Evolutionary conservation across 1,140 invertebrate species (phyloP).

Genomic region (Phocides pigmalion): DNA sequence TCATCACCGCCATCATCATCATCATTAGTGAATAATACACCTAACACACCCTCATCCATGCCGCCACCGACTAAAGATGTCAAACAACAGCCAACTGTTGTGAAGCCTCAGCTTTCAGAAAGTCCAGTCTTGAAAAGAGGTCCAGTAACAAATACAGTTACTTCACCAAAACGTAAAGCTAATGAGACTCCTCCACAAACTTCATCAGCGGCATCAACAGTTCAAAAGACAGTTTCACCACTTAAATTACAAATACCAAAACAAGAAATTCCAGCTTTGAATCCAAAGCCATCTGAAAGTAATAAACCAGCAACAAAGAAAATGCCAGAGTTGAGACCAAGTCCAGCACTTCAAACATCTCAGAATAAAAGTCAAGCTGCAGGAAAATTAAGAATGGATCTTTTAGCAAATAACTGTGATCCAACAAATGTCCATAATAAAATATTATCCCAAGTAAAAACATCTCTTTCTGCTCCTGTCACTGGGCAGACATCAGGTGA

Average conservation of each 20-base stretch:
- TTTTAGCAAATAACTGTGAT: conserved; percentile 78
- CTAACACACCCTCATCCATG: conserved; percentile 23
- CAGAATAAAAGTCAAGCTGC: conserved; percentile 59
- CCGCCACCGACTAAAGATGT: conserved; percentile 47
- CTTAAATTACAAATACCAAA: conserved; percentile 72
- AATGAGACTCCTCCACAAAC: conserved; percentile 41
- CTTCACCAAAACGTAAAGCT: conserved; percentile 65
- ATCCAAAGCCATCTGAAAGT: conserved; percentile 49
- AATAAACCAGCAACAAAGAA: conserved; percentile 62
- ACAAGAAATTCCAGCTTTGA: conserved; percentile 46
- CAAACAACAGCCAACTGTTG: conserved; percentile 43
- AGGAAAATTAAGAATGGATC: conserved; percentile 75
- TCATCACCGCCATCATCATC: conserved; percentile 8
- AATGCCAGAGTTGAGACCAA: conserved; percentile 75
- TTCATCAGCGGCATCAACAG: conserved; percentile 37
- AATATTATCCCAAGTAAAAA: conserved; percentile 76
- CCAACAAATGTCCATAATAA: conserved; percentile 75
- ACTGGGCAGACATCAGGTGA: conserved; percentile 68
- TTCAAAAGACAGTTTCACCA: conserved; percentile 68
- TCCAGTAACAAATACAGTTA: conserved; percentile 46
- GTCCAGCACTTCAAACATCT: conserved; percentile 44
- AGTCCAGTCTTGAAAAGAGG: conserved; percentile 55
- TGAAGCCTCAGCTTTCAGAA: conserved; percentile 49
- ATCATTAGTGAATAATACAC: conserved; percentile 30
- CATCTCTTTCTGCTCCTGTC: conserved; percentile 55